Evolutionary conservation across 2,888 invertebrate species (phyloP), one percentile per base, ranked within the genome.

Genomic region (Alviniconcha strummeri): DNA sequence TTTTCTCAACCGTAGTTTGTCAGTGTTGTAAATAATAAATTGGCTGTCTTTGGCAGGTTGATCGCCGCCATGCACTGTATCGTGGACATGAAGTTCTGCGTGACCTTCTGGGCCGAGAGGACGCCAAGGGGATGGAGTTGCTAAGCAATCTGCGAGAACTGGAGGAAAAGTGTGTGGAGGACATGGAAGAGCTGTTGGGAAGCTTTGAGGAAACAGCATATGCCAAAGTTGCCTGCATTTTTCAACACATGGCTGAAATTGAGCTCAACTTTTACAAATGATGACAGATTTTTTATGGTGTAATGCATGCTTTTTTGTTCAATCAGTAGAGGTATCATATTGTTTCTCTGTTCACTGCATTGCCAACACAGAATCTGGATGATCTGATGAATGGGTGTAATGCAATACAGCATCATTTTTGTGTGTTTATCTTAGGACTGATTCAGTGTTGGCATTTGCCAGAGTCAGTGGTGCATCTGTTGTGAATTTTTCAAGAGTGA

Each of bases 61-160:
- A 94, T 88, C 94, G 95, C 80, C 94, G 95, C 60, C 96, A 96
- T 89, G 93, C 93, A 17, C 93, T 97, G 82, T 96, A 96, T 92
- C 95, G 95, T 85, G 93, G 96, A 19, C 96, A 96, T 90, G 93
- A 94, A 69, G 95, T 95, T 87, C 95, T 85, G 85, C 93, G 93
- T 84, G 86, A 85, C 17, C 69, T 90, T 55, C 87, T 91, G 88
- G 88, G 90, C 19, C 84, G 81, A 55, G 88, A 89, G 54, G 89
- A 87, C 81, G 87, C 89, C 2, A 86, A 86, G 15, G 91, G 89
- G 4, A 67, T 86, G 19, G 87, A 87, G 56, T 79, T 95, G 92
- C 79, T 93, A 90, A 87, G 91, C 88, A 90, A 92, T 19, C 91
- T 95, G 83, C 91, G 94, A 57, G 93, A 93, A 81, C 85, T 94